Evolutionary conservation across 2,797 vertebrate species (phyloP).

Genomic region (Clarias fuscus): DNA sequence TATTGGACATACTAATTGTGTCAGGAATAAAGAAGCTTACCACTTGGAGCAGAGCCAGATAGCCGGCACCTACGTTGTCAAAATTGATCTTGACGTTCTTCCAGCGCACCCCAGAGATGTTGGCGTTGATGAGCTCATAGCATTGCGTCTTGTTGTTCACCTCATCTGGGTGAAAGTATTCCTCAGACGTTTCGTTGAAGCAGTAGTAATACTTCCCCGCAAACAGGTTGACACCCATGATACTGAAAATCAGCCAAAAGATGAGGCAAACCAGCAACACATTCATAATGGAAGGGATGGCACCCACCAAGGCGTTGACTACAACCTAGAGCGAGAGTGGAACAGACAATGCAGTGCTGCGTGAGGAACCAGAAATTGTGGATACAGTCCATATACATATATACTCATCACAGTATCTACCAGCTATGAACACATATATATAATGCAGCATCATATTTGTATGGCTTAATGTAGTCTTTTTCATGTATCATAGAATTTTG

Average conservation of each 20-base stretch:
- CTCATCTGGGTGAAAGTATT: conserved; percentile 75
- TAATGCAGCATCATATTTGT: conserved; percentile 71
- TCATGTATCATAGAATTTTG: not conserved
- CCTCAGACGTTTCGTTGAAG: conserved; percentile 89
- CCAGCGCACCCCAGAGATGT: conserved; percentile 92
- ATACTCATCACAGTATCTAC: conserved; percentile 47
- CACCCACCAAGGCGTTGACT: conserved; percentile 99
- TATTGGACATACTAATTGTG: not conserved
- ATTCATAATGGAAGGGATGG: conserved; percentile 99
- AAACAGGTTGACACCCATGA: conserved; percentile 99
- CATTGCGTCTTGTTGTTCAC: conserved; percentile 95
- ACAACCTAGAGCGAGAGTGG: conserved; percentile 90
- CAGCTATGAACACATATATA: conserved; percentile 49
- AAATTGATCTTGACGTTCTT: conserved; percentile 99
- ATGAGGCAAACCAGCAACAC: conserved; percentile 99
- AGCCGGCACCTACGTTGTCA: conserved; percentile 97
- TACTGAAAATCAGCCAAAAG: conserved; percentile 99
- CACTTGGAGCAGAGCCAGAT: conserved; percentile 95
- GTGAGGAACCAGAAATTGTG: conserved; percentile 64
- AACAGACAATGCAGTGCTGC: conserved; percentile 70
- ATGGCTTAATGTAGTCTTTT: conserved; percentile 58
- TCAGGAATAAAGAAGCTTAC: conserved; percentile 73
- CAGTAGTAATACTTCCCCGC: conserved; percentile 99
- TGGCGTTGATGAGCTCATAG: conserved; percentile 76
- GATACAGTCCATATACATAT: conserved; percentile 24